Conservation (phyloP, 2,888 invertebrate species). For the Megaustenia siamemsis region DNA sequence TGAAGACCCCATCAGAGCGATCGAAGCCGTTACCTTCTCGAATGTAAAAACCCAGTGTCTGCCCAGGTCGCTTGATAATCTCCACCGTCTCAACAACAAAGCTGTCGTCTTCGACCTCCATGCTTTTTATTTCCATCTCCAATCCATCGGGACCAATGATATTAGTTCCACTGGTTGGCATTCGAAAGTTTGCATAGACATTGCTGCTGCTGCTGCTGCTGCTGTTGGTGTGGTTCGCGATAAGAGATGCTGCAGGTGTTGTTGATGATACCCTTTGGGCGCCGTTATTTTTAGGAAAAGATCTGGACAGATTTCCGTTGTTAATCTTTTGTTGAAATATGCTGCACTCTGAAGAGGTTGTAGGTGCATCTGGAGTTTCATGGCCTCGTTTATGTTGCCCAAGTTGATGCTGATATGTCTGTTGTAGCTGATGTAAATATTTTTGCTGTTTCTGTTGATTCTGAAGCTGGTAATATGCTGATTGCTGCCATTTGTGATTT, state of each 20-base stretch:
- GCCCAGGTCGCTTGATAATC: conserved; percentile 98
- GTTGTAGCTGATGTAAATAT: conserved; percentile 16
- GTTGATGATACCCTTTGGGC: not conserved
- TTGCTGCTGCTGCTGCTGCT: conserved; percentile 34
- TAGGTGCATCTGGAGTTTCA: not conserved
- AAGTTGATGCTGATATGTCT: conserved; percentile 28
- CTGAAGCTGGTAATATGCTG: conserved; percentile 35
- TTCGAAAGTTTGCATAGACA: conserved; percentile 50
- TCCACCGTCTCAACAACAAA: conserved; percentile 85
- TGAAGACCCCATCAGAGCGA: conserved; percentile 95
- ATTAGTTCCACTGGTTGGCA: conserved; percentile 36
- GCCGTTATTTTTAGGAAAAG: not conserved
- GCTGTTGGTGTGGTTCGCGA: conserved; percentile 33
- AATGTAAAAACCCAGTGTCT: conserved; percentile 98
- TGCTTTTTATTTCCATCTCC: conserved; percentile 78
- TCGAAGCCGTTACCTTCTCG: conserved; percentile 98
- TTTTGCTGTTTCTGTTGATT: conserved; percentile 40
- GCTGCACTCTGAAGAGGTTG: not conserved
- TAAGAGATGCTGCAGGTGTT: not conserved
- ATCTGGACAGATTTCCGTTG: not conserved
- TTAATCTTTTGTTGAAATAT: not conserved
- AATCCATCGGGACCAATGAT: conserved; percentile 67
- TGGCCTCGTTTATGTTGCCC: conserved; percentile 17
- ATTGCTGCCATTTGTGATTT: conserved; percentile 24
- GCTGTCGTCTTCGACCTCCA: conserved; percentile 74